phyloP scores from a whole-genome alignment of 2,797 vertebrate genomes.

The Hapalemur alaotrensis region DNA sequence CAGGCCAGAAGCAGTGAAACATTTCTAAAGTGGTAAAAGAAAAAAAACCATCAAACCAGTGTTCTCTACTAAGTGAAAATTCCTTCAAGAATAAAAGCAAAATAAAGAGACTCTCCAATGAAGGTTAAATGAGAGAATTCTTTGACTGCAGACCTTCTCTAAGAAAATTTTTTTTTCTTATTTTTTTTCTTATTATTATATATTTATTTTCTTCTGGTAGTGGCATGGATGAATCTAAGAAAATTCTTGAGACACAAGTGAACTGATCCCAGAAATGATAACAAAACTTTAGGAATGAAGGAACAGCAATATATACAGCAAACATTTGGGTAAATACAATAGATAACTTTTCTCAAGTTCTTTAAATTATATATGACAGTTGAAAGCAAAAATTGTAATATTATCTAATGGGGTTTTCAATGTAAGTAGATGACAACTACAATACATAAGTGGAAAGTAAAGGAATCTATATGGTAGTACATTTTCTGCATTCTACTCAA shows the following conservation, averaged over 20 bases:
- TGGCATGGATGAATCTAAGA: too few species aligned
- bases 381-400: background rate
- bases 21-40: background rate
- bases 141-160: background rate
- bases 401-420: background rate
- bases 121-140: background rate
- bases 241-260: background rate
- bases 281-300: background rate
- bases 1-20: background rate
- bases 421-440: background rate
- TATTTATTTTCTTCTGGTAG: too few species aligned
- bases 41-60: background rate
- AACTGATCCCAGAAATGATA: background rate
- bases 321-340: background rate
- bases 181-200: too few species aligned
- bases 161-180: background rate
- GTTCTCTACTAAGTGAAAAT: background rate
- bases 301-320: background rate
- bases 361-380: background rate
- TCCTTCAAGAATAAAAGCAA: background rate
- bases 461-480: background rate
- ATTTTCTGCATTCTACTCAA: background rate
- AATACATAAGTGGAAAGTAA: background rate
- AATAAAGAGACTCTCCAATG: background rate
- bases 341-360: background rate